These are phyloP conservation scores for Achlya flavicornis DNA, from an alignment of 2,888 invertebrate genomes.

Conservation along the genomic window DNA sequence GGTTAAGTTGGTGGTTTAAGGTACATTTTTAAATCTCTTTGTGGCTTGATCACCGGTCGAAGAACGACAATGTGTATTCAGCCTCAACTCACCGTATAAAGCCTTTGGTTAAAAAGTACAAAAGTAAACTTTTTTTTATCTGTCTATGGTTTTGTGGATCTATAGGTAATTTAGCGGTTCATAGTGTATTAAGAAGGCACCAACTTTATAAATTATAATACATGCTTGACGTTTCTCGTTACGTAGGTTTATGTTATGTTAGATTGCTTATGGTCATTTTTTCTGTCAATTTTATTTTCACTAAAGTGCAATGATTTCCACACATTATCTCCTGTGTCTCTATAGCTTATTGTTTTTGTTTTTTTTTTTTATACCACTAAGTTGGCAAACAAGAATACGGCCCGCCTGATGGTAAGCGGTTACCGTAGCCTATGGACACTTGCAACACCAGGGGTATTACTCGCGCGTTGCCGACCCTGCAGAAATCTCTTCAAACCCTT, in stretches of 20 bases:
- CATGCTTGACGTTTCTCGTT: not conserved
- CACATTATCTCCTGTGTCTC: no score
- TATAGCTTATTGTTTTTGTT: no score
- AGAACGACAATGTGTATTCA: slow-evolving; percentile 57
- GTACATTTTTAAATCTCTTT: slow-evolving; percentile 76
- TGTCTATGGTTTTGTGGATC: slow-evolving; percentile 7
- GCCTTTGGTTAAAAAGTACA: slow-evolving; percentile 39
- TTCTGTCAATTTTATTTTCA: no score
- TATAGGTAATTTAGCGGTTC: slow-evolving; percentile 7
- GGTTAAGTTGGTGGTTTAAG: slow-evolving; percentile 48
- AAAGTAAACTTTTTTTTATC: slow-evolving; percentile 31
- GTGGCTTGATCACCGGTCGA: slow-evolving; percentile 72
- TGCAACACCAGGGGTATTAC: no score
- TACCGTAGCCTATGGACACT: no score
- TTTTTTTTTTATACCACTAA: no score
- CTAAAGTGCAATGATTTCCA: no score
- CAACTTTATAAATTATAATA: not conserved
- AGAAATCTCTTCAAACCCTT: no score
- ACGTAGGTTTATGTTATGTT: not conserved
- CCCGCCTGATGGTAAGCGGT: no score
- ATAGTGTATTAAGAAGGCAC: slow-evolving; percentile 7
- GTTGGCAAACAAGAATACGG: no score
- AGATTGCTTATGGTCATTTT: not conserved
- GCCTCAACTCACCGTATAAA: slow-evolving; percentile 40
- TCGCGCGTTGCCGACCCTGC: no score